phyloP scores from a whole-genome alignment of 2,797 vertebrate species.

The Manis pentadactyla region DNA sequence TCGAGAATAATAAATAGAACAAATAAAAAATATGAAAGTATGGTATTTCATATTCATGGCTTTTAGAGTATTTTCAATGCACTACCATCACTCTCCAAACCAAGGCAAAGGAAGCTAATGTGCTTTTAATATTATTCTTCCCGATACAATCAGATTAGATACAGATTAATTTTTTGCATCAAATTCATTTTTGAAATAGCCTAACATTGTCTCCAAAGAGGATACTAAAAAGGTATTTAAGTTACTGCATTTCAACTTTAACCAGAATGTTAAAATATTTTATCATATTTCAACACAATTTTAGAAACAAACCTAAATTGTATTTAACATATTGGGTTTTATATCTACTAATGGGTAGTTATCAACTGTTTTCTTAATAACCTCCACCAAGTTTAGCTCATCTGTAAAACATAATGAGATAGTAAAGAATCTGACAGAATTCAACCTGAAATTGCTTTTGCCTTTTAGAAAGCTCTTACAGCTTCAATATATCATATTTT shows the following conservation, averaged over 20 bases:
- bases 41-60: background rate
- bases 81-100: background rate
- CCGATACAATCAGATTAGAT: background rate
- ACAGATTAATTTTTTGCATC: slow-evolving; percentile 12
- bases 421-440: slow-evolving; percentile 42
- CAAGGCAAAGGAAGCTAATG: background rate
- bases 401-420: slow-evolving; percentile 50
- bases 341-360: background rate
- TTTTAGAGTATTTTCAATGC: background rate
- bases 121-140: background rate
- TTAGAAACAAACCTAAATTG: slow-evolving; percentile 24
- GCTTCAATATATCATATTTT: slow-evolving; percentile 69
- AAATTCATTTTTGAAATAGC: slow-evolving; percentile 26
- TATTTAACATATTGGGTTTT: background rate
- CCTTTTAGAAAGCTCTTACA: slow-evolving; percentile 64
- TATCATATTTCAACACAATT: background rate
- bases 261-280: slow-evolving; percentile 12
- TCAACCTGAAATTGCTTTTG: slow-evolving; percentile 62
- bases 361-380: slow-evolving; percentile 26
- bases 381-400: slow-evolving; percentile 29
- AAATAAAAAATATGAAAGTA: background rate
- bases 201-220: slow-evolving; percentile 42
- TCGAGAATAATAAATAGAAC: slow-evolving; percentile 25
- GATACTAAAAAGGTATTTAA: slow-evolving; percentile 1
- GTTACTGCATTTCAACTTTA: slow-evolving; percentile 7